phyloP scores from a whole-genome alignment of 2,113 vertebrate species.

The Laticauda colubrina region DNA sequence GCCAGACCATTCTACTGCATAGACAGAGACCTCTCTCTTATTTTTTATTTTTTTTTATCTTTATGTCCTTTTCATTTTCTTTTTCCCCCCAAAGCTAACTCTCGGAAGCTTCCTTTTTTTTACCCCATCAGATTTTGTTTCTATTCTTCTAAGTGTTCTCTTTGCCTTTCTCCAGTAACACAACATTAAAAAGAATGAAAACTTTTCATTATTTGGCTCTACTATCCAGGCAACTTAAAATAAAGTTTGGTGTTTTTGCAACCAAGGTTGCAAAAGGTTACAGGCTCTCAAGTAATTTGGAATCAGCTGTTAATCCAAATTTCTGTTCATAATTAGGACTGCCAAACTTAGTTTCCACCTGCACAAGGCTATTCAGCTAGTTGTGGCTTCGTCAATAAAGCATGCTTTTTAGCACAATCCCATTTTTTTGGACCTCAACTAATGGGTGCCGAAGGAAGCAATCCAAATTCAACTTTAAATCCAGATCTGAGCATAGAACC shows the following conservation, averaged over 20 bases:
- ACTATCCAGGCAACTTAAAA: not conserved
- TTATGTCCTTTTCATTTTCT: not conserved
- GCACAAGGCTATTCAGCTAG: not conserved
- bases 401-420: not conserved
- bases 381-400: not conserved
- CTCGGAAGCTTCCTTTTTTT: not conserved
- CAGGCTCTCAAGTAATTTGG: not conserved
- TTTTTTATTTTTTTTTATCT: no score
- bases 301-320: not conserved
- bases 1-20: not conserved
- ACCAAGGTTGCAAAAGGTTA: not conserved
- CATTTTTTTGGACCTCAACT: not conserved
- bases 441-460: not conserved
- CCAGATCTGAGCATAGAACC: not conserved
- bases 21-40: no score
- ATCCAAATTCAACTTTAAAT: not conserved
- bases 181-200: not conserved
- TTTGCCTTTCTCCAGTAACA: not conserved
- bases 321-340: not conserved
- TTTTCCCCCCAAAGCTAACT: not conserved
- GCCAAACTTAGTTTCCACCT: not conserved
- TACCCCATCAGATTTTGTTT: not conserved
- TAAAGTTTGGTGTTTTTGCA: not conserved
- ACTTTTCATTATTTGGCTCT: not conserved
- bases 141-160: not conserved